Percentiles rank a stretch among this genome's conserved stretches.
Conservation (phyloP, 2,113 vertebrate genomes). For the Galbula dea region DNA sequence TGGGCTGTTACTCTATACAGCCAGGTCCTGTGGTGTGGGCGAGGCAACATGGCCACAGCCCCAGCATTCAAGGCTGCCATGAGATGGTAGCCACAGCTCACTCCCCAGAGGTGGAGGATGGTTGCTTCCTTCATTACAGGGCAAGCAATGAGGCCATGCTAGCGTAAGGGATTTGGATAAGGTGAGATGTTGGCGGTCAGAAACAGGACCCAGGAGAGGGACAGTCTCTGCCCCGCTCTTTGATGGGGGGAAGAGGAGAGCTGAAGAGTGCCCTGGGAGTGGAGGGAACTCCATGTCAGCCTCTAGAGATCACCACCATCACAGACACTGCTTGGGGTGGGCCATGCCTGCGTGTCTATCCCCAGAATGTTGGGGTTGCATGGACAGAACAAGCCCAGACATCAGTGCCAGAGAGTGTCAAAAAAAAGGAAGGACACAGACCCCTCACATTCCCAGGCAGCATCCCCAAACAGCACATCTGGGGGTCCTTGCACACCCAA, state of each 20-base stretch:
- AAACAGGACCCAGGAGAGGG: background rate
- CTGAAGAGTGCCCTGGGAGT: background rate
- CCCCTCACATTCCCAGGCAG: background rate
- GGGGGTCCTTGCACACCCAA: background rate
- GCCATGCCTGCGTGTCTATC: background rate
- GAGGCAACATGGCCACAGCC: too few relatives aligned
- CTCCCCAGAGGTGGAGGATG: background rate
- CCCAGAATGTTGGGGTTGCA: background rate
- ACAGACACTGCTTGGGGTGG: background rate
- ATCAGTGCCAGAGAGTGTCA: background rate
- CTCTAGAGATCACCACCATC: background rate
- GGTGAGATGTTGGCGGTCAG: background rate
- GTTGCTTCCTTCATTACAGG: background rate
- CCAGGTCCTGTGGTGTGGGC: too few relatives aligned
- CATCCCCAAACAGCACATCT: background rate
- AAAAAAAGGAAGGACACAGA: background rate
- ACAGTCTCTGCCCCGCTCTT: background rate
- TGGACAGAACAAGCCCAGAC: background rate
- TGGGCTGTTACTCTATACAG: too few relatives aligned
- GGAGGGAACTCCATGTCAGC: background rate
- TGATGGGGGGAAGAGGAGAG: accelerated
- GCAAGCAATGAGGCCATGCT: background rate
- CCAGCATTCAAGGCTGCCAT: too few relatives aligned
- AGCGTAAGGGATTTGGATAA: background rate
- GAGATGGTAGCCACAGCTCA: background rate